Conservation (phyloP, 37 sponge, comb jelly and placozoan genomes). For the Tethya wilhelma region DNA sequence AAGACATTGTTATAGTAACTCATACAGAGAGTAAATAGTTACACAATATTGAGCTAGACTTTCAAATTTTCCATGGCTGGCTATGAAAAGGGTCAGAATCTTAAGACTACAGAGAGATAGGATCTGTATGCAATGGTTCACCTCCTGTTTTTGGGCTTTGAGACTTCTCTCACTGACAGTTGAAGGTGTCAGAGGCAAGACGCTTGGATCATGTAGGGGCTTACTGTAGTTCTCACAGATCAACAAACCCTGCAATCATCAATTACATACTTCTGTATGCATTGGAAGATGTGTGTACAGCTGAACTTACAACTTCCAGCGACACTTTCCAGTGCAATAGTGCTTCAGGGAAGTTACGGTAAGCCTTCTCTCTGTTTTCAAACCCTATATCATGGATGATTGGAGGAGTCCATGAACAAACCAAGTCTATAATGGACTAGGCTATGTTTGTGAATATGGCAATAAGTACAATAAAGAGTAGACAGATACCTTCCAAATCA, state of each 20-base stretch:
- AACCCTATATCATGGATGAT: slow-evolving; percentile 31
- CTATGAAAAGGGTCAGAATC: not conserved
- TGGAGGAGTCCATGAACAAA: not conserved
- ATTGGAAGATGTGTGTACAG: not conserved
- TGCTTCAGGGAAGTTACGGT: slow-evolving; percentile 69
- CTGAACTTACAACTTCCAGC: slow-evolving; percentile 59
- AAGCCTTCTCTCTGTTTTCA: slow-evolving; percentile 53
- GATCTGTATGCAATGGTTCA: not conserved
- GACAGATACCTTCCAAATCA: slow-evolving; percentile 56
- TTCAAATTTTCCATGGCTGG: too few species aligned
- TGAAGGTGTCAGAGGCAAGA: not conserved
- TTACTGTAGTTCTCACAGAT: slow-evolving; percentile 22
- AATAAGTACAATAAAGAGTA: not conserved
- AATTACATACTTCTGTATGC: not conserved
- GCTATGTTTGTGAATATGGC: not conserved
- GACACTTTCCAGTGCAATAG: slow-evolving; percentile 70
- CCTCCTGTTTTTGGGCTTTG: not conserved
- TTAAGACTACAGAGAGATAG: not conserved
- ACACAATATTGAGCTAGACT: too few species aligned
- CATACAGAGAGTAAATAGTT: too few species aligned
- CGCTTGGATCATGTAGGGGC: not conserved
- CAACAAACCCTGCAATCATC: not conserved
- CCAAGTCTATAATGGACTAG: not conserved
- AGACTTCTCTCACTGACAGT: not conserved
- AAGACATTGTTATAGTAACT: too few species aligned